Percentiles rank a stretch among this genome's conserved stretches.
These are phyloP conservation scores for Paracyclopina nana DNA, from an alignment of 1,140 invertebrate species.

Conservation along the genomic window DNA sequence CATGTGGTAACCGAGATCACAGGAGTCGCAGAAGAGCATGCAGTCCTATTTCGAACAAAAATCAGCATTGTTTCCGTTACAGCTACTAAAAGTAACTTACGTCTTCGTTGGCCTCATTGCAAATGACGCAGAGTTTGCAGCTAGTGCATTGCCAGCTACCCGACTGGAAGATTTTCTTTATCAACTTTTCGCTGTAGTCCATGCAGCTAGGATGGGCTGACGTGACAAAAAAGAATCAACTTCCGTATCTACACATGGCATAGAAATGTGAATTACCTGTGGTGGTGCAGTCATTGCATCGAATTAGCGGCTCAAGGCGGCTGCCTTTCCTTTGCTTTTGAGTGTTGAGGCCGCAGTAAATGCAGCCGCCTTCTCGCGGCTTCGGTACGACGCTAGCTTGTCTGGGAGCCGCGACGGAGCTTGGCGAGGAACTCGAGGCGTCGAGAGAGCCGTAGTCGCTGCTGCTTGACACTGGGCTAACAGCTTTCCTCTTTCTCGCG, in stretches of 20 bases:
- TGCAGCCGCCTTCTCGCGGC: too few relatives aligned
- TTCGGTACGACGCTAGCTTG: too few relatives aligned
- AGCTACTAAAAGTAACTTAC: constrained; percentile 8
- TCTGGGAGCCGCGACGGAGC: neutral
- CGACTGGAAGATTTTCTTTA: constrained; percentile 7
- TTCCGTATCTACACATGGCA: neutral
- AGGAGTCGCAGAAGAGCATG: constrained; percentile 9
- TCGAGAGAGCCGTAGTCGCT: neutral
- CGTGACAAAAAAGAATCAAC: neutral
- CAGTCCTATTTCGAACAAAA: neutral
- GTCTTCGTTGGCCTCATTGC: constrained; percentile 3
- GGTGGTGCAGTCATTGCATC: constrained; percentile 5
- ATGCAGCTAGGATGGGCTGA: constrained; percentile 15
- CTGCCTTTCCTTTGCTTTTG: constrained; percentile 3
- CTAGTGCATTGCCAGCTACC: constrained; percentile 12
- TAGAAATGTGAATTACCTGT: neutral
- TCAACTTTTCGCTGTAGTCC: constrained; percentile 12
- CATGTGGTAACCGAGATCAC: constrained; percentile 11
- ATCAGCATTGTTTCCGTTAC: neutral
- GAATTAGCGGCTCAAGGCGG: neutral
- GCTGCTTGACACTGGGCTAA: neutral
- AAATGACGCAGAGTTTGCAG: constrained; percentile 12
- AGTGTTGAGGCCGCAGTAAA: too few relatives aligned
- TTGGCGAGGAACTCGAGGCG: neutral
- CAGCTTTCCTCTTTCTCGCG: neutral